Evolutionary conservation across 2,113 vertebrate species (phyloP).

Genomic region (Chloropsis cyanopogon): DNA sequence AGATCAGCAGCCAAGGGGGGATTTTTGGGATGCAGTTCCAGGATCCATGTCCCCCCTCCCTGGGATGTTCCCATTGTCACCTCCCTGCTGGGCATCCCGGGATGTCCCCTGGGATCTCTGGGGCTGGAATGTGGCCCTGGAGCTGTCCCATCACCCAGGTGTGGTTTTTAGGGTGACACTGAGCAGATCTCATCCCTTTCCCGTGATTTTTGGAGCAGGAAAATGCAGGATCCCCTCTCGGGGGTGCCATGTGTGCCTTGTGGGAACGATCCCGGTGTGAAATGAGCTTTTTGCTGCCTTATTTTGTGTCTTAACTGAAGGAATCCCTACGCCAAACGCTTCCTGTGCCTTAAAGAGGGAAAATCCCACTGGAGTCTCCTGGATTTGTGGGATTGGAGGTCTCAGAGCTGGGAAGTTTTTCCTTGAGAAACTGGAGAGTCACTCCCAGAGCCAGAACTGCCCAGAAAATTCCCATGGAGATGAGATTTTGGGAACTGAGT

Average conservation of each 20-base stretch:
- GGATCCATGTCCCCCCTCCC: background rate
- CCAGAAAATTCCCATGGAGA: background rate
- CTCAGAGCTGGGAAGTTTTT: background rate
- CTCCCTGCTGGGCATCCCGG: background rate
- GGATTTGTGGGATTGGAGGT: background rate
- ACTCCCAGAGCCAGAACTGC: background rate
- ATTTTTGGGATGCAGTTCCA: background rate
- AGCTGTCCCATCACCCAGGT: rapidly evolving
- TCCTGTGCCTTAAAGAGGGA: background rate
- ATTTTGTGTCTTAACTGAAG: background rate
- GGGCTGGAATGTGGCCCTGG: background rate
- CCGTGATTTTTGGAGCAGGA: background rate
- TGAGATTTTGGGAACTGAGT: background rate
- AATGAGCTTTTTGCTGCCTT: background rate
- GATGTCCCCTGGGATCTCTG: background rate
- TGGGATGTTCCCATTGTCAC: background rate
- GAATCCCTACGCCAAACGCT: background rate
- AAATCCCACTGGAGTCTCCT: rapidly evolving
- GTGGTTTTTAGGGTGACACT: background rate
- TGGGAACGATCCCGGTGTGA: background rate
- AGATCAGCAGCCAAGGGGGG: background rate
- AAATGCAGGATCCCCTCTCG: background rate
- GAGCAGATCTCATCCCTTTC: background rate
- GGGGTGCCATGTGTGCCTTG: background rate
- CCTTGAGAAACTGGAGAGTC: background rate